These are phyloP conservation scores for Danio jaintianensis DNA, from an alignment of 2,797 vertebrate genomes.

Conservation along the genomic window DNA sequence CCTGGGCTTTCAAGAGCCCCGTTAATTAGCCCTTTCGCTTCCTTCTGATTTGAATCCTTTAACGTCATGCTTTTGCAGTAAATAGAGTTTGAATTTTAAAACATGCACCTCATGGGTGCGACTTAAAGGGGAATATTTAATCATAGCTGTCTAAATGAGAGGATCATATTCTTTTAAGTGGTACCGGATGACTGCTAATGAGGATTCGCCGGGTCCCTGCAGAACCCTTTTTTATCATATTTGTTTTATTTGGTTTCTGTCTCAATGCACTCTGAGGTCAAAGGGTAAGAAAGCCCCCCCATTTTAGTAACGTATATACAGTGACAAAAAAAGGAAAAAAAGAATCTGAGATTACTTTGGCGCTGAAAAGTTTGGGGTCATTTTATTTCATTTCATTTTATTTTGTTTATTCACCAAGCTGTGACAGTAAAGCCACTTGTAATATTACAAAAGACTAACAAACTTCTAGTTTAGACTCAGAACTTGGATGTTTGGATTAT, in stretches of 20 bases:
- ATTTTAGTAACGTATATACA: too few relatives aligned
- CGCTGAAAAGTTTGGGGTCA: too few relatives aligned
- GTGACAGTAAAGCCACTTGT: not conserved
- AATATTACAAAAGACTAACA: not conserved
- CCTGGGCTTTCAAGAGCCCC: conserved; percentile 68
- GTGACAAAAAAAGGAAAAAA: too few relatives aligned
- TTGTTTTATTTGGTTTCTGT: conserved; percentile 61
- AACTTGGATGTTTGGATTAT: too few relatives aligned
- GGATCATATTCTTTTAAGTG: conserved; percentile 69
- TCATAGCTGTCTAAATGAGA: conserved; percentile 69
- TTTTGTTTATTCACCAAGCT: too few relatives aligned
- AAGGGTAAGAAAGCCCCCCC: conserved; percentile 73
- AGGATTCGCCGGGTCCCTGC: conserved; percentile 63
- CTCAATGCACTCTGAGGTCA: conserved; percentile 74
- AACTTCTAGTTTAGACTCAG: not conserved
- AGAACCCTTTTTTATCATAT: conserved; percentile 77
- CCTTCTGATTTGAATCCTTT: conserved; percentile 68
- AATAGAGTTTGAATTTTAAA: conserved; percentile 73
- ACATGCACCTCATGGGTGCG: conserved; percentile 73
- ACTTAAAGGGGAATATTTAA: conserved; percentile 76
- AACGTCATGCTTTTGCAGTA: conserved; percentile 69
- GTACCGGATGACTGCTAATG: conserved; percentile 71
- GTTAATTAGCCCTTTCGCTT: conserved; percentile 69
- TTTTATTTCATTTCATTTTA: too few relatives aligned
- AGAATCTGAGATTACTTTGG: too few relatives aligned